Evolutionary conservation across 2,113 vertebrate species (phyloP).

Genomic region (Colinus virginianus): DNA sequence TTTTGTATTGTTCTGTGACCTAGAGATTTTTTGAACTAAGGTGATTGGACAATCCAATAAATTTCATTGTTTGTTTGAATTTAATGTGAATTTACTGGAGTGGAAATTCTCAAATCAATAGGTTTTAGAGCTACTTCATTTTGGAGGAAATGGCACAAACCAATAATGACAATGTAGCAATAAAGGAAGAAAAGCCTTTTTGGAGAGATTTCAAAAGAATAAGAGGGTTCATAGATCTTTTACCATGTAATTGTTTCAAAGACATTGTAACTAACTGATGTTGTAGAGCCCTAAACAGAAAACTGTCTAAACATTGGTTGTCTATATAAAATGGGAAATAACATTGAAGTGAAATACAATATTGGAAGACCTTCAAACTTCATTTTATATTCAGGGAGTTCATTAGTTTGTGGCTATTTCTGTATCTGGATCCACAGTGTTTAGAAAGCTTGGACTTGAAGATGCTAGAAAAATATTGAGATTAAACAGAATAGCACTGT

Average conservation of each 20-base stretch:
- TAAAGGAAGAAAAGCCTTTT: constrained; percentile 41
- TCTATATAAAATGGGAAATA: not conserved
- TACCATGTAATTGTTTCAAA: not conserved
- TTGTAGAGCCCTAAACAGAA: not conserved
- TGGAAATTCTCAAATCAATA: constrained; percentile 33
- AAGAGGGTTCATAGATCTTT: not conserved
- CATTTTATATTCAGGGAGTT: not conserved
- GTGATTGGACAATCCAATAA: constrained; percentile 34
- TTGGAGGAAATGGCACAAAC: constrained; percentile 19
- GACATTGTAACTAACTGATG: not conserved
- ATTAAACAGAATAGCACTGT: not conserved
- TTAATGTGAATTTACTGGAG: constrained; percentile 23
- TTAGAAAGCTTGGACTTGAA: not conserved
- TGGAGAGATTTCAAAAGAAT: constrained; percentile 58
- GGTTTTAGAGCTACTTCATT: constrained; percentile 33
- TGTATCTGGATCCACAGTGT: not conserved
- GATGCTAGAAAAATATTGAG: not conserved
- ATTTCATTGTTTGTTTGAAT: constrained; percentile 12
- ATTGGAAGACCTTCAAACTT: not conserved
- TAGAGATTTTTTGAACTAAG: constrained; percentile 15
- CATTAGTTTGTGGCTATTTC: not conserved
- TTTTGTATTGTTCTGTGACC: not conserved
- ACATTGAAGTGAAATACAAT: not conserved
- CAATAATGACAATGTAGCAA: constrained; percentile 33
- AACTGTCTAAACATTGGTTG: not conserved